phyloP scores from a whole-genome alignment of 2,888 invertebrate species.

The Thumatha senex region DNA sequence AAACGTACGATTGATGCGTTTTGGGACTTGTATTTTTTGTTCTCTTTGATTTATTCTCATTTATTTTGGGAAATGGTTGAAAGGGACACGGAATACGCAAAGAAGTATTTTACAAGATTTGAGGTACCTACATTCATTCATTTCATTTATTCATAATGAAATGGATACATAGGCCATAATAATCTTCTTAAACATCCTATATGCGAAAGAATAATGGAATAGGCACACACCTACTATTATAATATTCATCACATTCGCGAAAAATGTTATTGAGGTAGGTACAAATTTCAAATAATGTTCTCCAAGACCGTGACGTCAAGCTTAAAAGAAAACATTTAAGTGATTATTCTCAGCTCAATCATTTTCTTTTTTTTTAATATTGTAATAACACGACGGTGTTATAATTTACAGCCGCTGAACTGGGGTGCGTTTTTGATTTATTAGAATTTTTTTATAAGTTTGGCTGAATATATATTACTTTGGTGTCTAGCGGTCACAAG shows the following conservation, averaged over 20 bases:
- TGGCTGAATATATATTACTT: conserved; percentile 22
- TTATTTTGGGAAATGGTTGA: conserved; percentile 11
- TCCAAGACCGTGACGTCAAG: too few species aligned
- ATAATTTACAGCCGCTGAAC: conserved; percentile 27
- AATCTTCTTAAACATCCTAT: too few species aligned
- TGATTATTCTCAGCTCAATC: conserved; percentile 17
- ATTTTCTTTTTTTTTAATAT: conserved; percentile 20
- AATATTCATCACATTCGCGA: too few species aligned
- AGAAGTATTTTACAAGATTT: not conserved
- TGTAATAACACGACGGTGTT: conserved; percentile 25
- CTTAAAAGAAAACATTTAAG: too few species aligned
- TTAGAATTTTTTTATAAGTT: conserved; percentile 17
- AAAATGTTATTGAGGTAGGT: too few species aligned
- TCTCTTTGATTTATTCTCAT: conserved; percentile 22
- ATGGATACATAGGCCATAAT: too few species aligned
- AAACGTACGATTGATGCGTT: conserved; percentile 47
- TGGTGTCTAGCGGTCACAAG: conserved; percentile 21
- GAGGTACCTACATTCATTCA: too few species aligned
- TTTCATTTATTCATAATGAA: too few species aligned
- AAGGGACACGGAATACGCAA: not conserved
- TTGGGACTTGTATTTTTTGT: conserved; percentile 29
- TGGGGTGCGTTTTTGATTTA: conserved; percentile 26
- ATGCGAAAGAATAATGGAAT: too few species aligned
- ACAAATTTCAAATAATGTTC: too few species aligned
- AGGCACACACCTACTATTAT: too few species aligned